These are phyloP conservation scores for Selene dorsalis DNA, from an alignment of 2,797 vertebrate genomes.

Conservation along the genomic window DNA sequence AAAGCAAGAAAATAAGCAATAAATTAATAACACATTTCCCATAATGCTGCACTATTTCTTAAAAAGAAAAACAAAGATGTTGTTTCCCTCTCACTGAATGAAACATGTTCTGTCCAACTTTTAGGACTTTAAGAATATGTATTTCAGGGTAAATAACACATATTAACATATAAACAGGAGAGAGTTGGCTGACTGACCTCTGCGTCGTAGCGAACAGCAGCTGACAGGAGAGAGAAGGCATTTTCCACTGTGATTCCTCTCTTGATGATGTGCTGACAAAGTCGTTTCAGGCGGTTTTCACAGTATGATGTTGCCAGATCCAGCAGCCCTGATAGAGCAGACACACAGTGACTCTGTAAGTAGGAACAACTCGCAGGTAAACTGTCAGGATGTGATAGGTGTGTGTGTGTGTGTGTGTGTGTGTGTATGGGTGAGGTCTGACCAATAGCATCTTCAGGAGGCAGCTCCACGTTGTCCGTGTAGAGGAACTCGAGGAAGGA, in stretches of 20 bases:
- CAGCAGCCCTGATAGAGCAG: conserved; percentile 87
- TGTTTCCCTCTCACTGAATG: too few relatives aligned
- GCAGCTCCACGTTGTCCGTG: conserved; percentile 93
- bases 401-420: neutral
- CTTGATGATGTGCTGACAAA: conserved; percentile 98
- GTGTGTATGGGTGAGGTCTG: conserved; percentile 35
- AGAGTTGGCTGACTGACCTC: conserved; percentile 84
- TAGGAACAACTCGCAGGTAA: neutral
- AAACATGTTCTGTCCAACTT: too few relatives aligned
- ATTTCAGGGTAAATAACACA: too few relatives aligned
- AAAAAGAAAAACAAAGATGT: too few relatives aligned
- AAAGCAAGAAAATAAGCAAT: too few relatives aligned
- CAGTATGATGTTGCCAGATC: conserved; percentile 98
- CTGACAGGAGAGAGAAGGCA: conserved; percentile 95
- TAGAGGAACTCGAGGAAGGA: conserved; percentile 98
- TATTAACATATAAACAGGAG: neutral
- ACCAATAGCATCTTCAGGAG: conserved; percentile 98
- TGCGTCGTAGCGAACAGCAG: conserved; percentile 96
- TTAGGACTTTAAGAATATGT: too few relatives aligned
- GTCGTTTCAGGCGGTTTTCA: conserved; percentile 94
- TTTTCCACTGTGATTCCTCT: conserved; percentile 96
- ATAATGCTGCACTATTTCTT: too few relatives aligned
- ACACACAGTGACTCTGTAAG: conserved; percentile 7
- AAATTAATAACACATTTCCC: too few relatives aligned
- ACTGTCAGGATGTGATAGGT: neutral